Evolutionary conservation across 2,888 invertebrate species (phyloP), one percentile per base, ranked within the genome.

Genomic region (Microctonus hyperodae): DNA sequence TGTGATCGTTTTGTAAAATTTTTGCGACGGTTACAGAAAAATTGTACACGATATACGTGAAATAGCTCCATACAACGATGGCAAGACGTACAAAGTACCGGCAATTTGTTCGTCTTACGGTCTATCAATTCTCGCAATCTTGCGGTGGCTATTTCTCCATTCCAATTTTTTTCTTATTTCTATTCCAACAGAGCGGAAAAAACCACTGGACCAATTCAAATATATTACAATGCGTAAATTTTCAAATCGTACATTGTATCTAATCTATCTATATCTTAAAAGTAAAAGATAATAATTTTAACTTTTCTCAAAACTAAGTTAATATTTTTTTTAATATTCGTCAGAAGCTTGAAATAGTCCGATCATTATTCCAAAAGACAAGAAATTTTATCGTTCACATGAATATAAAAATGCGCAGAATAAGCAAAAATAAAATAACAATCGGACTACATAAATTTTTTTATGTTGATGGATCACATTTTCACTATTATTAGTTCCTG

Each of bases 31-130:
- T 20, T 13, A 28, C 13, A 35, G 22, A 60, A 60, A 50, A 60
- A 60, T 60, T 50, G 33, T 60, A 20, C 22, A 33, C 22, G 11
- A 61, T 55, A 37, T 62, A 62, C 35, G 16, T 44, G 23, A 62
- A 53, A 53, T 62, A 62, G 53, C 22, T 10, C 23, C 31, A 16
- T 16, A 28, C 28, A 28, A 31, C 33, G 16, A 33, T n/a, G 28
- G 44, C 25, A 51, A 62, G 53, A 62, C 53, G 51, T 62, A 62
- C 62, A 53, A 62, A 62, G 51, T 53, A 53, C 51, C 62, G 22
- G 35, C 53, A 53, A 62, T 62, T 62, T 62, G 53, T 62, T 51
- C 62, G 40, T 62, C 62, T 62, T 62, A 62, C 53, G 53, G 62
- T 62, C 62, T 62, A 62, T 62, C 61, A 51, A 62, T 62, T 62